Evolutionary conservation across 92 coral and sea anemone genomes (phyloP).

Genomic region (Zoanthus gigantus): DNA sequence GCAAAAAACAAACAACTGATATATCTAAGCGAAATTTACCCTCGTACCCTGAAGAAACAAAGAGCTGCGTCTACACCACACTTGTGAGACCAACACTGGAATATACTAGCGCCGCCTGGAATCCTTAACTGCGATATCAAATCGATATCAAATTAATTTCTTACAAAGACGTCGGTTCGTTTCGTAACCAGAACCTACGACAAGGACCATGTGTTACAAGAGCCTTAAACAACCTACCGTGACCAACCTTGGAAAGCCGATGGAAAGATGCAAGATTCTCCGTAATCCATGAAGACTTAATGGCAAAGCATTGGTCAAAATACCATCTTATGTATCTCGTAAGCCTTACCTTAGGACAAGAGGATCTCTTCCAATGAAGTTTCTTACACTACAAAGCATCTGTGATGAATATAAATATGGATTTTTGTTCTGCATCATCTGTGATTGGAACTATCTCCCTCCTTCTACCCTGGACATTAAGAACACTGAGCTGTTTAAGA

Average conservation of each 20-base stretch:
- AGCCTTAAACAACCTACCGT: slow-evolving; percentile 42
- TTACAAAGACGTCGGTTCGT: neutral
- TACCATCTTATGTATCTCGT: neutral
- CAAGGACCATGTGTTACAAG: slow-evolving; percentile 43
- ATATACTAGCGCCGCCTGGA: slow-evolving; percentile 47
- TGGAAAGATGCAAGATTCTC: slow-evolving; percentile 49
- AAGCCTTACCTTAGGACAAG: slow-evolving; percentile 1
- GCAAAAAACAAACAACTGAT: no score
- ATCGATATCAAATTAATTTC: neutral
- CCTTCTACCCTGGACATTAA: neutral
- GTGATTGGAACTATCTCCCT: neutral
- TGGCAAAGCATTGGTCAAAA: slow-evolving; percentile 4
- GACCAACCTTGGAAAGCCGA: slow-evolving; percentile 45
- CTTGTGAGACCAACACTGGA: slow-evolving; percentile 53
- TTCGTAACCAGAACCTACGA: slow-evolving; percentile 44
- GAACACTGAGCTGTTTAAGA: neutral
- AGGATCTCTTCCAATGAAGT: neutral
- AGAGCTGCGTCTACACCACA: slow-evolving; percentile 49
- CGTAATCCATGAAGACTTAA: slow-evolving; percentile 18
- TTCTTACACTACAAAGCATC: neutral
- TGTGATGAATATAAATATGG: neutral
- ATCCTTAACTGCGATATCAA: slow-evolving; percentile 5
- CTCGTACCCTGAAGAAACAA: slow-evolving; percentile 51
- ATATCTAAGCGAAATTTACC: neutral
- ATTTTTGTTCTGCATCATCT: neutral